Base-by-base conservation (phyloP, 2,113 vertebrate genomes). In the Indicator indicator region DNA sequence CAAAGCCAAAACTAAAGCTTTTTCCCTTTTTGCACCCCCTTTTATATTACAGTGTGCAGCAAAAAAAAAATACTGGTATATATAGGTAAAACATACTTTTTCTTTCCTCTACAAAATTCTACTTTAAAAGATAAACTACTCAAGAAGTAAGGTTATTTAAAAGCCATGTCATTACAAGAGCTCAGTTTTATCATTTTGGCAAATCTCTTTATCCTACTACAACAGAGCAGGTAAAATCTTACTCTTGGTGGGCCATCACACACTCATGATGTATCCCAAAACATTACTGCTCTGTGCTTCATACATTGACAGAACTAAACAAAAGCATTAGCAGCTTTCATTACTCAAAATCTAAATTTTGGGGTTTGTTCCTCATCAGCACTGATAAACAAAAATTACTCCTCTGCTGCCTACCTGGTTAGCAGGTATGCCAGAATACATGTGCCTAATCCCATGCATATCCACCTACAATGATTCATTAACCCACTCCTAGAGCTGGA, bases 361-460 rank as follows among this genome's bases (percentile, higher is more conserved):
- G 33, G 8, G 0, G 6, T 62, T 52, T 56, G 13, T 56, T 75
- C 62, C 64, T 76, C 52, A 68, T 11, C 46, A 71, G 63, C 19
- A 71, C 15, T 48, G 46, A 48, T 1, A 36, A 36, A 71, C 28
- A 44, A 62, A 30, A 36, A 11, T 54, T 63, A 19, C 48, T 63
- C 32, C 20, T 80, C 30, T 65, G 18, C 1, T 0, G 44, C 19
- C 17, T 71, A 32, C 32, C 9, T 1, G 2, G 30, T 65, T 67
- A 67, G 56, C 14, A 16, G 70, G 48, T 24, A 15, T 56, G 59
- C 20, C 55, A 20, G 20, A 58, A 24, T 16, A 42, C 14, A 6
- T 2, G 10, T 32, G 36, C 30, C 38, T 71, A 19, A 70, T 23
- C 7, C 2, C 28, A 82, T 1, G 0, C 9, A 6, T 2, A 3